Evolutionary conservation across 2,888 invertebrate species (phyloP), one percentile per base, ranked within the genome.

Genomic region (Plebejus argus): DNA sequence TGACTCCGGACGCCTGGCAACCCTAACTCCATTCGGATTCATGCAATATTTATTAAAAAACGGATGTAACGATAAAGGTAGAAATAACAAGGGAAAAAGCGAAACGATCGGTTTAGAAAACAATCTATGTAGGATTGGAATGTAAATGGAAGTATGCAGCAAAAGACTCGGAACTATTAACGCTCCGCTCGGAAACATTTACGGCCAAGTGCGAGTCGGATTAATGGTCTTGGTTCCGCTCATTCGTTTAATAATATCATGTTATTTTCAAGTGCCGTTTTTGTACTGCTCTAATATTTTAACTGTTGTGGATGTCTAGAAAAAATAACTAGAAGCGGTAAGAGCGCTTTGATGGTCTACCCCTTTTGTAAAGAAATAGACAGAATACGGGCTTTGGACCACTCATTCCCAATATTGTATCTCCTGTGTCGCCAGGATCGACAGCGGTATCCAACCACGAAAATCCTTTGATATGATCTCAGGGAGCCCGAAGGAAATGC

Each of bases 71-170:
- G 4, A 61, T 61, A 61, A 61, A 23, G 61, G n/a, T 58, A 58
- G 58, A 20, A 66, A 66, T 66, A 66, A 66, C 66, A 66, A 66
- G 66, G 28, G 66, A 28, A 58, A 58, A 58, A 66, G 66, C 66
- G 66, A 33, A 15, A 66, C 33, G 15, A 66, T 66, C 66, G 66
- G 12, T 66, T 66, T 66, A 66, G 28, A 66, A 66, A 66, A 66
- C 66, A 66, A 33, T 66, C 28, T 33, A 28, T 28, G 66, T 33
- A 66, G 66, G 66, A 66, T 66, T 33, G 66, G 28, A 66, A 66
- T 66, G 18, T 33, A 66, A 66, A 66, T 66, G 66, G 15, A 12
- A 66, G 66, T 61, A 4, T 66, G 33, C 66, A 66, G 66, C 66
- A 66, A 66, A 61, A 66, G 66, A 66, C 66, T 33, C 18, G 15